Evolutionary conservation across 2,888 invertebrate species (phyloP), one percentile per base, ranked within the genome.

Genomic region (Patella depressa): DNA sequence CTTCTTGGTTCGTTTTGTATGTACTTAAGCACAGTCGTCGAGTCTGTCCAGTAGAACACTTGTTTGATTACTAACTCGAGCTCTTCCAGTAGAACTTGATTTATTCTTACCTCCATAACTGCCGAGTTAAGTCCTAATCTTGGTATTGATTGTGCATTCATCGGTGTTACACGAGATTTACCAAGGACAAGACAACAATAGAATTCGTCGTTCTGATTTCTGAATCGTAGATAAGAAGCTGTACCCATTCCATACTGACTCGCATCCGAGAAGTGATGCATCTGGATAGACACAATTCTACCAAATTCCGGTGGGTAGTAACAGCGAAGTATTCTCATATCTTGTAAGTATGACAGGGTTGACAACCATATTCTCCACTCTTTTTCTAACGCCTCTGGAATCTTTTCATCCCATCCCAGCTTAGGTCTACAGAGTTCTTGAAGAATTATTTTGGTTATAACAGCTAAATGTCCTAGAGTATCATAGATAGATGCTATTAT

Each of bases 211-310:
- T 75, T 14, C 15, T n/a, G 45, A 53, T 76, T 54, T 17, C 14
- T 29, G 14, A 34, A 15, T 19, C 77, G 45, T 15, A 77, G 19
- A 17, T 77, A 77, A 7, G 77, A 65, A 24, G 76, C 77, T 11
- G 53, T 34, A 24, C 77, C 77, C n/a, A 45, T 55, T 11, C 75
- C 77, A 17, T 19, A 19, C 74, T 75, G 17, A 24, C 75, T 76
- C 17, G 74, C 77, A 70, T 77, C 77, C 3, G 57, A 55, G 19
- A 77, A 77, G 74, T 77, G 77, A 59, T 77, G 77, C 5, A 77
- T 45, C n/a, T 54, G 59, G 9, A 15, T 17, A 2, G 59, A 59
- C n/a, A 59, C n/a, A 59, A 15, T 59, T 59, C n/a, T 59, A 15
- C 59, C 59, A 59, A 59, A 59, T 15, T n/a, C 59, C 5, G 11